phyloP scores from a whole-genome alignment of 2,113 vertebrate species.

The Hylia prasina region DNA sequence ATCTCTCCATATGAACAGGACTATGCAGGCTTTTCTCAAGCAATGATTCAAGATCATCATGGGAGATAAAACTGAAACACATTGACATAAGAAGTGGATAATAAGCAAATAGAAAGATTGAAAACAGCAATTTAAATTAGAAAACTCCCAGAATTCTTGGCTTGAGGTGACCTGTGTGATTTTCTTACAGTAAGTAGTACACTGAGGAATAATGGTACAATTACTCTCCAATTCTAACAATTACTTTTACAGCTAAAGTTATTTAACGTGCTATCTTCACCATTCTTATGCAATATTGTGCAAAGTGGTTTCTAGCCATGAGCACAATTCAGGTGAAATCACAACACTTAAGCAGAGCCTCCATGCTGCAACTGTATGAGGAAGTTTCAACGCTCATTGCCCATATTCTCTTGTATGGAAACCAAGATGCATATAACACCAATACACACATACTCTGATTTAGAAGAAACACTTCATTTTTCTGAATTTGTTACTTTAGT shows the following conservation, averaged over 20 bases:
- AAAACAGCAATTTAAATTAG: not conserved
- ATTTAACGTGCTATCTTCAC: not conserved
- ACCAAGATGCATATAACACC: accelerated
- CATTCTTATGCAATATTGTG: not conserved
- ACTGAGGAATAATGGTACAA: not conserved
- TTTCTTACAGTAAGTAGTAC: not conserved
- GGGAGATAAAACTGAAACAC: not conserved
- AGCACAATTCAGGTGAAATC: not conserved
- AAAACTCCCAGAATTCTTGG: not conserved
- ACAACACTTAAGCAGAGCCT: not conserved
- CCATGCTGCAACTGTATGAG: not conserved
- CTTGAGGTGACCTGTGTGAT: not conserved
- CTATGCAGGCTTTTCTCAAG: not conserved
- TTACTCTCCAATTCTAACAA: not conserved
- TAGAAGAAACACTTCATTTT: not conserved
- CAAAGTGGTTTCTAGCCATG: not conserved
- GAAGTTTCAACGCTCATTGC: not conserved
- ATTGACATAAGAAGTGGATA: not conserved
- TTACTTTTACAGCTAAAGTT: not conserved
- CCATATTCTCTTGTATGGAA: not conserved
- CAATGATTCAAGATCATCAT: not conserved
- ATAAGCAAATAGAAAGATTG: not conserved
- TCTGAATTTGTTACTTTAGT: not conserved
- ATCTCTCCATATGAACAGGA: not conserved
- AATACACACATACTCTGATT: not conserved